Percentiles rank a stretch among this genome's conserved stretches.
Conservation (phyloP, 2,888 invertebrate species). For the Meteorus cinctellus region DNA sequence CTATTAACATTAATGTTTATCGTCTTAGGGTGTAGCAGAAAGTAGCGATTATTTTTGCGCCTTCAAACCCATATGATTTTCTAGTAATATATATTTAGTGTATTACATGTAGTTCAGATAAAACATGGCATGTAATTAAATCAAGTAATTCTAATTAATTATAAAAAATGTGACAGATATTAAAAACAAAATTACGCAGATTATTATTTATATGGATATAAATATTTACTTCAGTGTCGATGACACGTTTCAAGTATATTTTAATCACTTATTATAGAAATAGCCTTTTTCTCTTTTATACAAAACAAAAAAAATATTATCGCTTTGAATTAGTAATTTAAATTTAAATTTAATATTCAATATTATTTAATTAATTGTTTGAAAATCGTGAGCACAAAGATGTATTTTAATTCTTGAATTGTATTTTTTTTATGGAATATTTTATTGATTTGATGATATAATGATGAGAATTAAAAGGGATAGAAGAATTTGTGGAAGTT, state of each 20-base stretch:
- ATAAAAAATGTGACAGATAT: not conserved
- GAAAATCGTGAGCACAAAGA: no score
- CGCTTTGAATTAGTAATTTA: not conserved
- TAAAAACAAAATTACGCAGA: not conserved
- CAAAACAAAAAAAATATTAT: no score
- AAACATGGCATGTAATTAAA: not conserved
- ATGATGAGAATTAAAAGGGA: not conserved
- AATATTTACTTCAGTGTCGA: not conserved
- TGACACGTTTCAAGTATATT: slow-evolving; percentile 1
- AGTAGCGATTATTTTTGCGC: not conserved
- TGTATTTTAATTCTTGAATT: no score
- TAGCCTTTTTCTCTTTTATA: no score
- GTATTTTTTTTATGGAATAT: not conserved
- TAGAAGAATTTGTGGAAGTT: not conserved
- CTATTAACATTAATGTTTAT: not conserved
- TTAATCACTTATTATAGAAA: not conserved
- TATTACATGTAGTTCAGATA: slow-evolving; percentile 3
- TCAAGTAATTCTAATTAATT: not conserved
- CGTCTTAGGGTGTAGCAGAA: not conserved
- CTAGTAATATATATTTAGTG: not conserved
- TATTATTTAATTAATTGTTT: no score
- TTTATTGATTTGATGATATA: not conserved
- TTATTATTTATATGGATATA: not conserved
- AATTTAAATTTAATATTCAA: not conserved
- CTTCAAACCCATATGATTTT: not conserved